These are phyloP conservation scores for honey bee (Apis mellifera) DNA, from an alignment of 1,140 invertebrate species.

Conservation along the genomic window DNA sequence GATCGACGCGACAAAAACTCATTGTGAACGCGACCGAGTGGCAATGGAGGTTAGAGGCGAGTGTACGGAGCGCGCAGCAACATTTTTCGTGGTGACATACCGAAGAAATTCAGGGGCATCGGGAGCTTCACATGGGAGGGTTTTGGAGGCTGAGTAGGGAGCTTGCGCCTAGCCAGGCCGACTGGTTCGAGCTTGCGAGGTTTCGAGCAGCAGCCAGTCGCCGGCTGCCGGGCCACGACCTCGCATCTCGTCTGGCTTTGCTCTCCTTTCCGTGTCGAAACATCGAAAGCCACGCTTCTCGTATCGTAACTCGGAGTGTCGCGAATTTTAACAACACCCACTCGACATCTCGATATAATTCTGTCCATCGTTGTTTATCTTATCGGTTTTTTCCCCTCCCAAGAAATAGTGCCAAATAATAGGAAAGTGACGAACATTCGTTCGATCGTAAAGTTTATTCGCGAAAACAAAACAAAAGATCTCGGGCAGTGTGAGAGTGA, in stretches of 20 bases:
- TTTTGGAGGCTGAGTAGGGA: slow-evolving; percentile 63
- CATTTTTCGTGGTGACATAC: slow-evolving; percentile 56
- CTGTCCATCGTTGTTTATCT: not conserved
- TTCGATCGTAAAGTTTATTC: not conserved
- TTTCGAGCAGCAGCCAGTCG: slow-evolving; percentile 73
- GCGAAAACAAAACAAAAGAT: not conserved
- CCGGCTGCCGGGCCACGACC: slow-evolving; percentile 73
- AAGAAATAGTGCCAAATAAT: not conserved
- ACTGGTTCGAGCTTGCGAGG: slow-evolving; percentile 68
- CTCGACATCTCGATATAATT: not conserved
- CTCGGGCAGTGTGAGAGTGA: slow-evolving; percentile 5
- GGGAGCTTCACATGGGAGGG: slow-evolving; percentile 36
- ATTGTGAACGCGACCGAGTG: slow-evolving; percentile 6
- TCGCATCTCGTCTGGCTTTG: slow-evolving; percentile 53
- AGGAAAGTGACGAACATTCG: not conserved
- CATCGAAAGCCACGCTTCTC: slow-evolving; percentile 40
- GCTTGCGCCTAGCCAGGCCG: slow-evolving; percentile 71
- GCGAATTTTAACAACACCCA: not conserved
- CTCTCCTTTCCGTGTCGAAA: not conserved
- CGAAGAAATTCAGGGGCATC: slow-evolving; percentile 62
- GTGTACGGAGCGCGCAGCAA: not conserved
- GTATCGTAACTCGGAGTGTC: not conserved
- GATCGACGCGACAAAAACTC: not conserved
- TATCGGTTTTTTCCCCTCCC: rapidly evolving
- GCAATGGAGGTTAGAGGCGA: not conserved